These are phyloP conservation scores for Merluccius polli DNA, from an alignment of 2,797 vertebrate genomes.

Conservation along the genomic window DNA sequence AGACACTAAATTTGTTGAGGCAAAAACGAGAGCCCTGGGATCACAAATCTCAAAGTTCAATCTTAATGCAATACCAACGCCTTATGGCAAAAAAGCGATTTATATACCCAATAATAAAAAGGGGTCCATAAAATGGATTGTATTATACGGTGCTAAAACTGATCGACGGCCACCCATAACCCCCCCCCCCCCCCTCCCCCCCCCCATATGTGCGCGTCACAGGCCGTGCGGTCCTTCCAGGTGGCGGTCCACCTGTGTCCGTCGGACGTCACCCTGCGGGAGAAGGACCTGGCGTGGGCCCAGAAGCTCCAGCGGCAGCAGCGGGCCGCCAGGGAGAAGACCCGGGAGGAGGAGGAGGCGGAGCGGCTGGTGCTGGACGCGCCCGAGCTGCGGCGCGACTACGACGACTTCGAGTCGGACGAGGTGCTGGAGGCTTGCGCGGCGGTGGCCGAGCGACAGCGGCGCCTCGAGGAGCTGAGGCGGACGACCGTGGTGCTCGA, in stretches of 20 bases:
- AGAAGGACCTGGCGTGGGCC: conserved; percentile 91
- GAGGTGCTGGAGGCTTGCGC: conserved; percentile 91
- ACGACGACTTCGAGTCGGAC: conserved; percentile 95
- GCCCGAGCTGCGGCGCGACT: conserved; percentile 84
- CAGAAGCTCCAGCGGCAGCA: conserved; percentile 76
- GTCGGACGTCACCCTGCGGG: conserved; percentile 82
- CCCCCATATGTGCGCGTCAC: not conserved
- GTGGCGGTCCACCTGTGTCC: conserved; percentile 87
- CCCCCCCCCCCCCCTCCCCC: not conserved
- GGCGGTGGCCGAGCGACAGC: conserved; percentile 86
- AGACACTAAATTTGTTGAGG: not conserved
- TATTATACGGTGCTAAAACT: not conserved
- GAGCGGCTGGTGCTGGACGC: conserved; percentile 54
- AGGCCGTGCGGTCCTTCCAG: conserved; percentile 80
- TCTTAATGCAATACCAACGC: not conserved
- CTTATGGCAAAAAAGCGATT: not conserved
- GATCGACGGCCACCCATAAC: not conserved
- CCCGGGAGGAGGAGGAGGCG: conserved; percentile 60
- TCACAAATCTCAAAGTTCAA: not conserved
- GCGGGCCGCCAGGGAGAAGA: conserved; percentile 61
- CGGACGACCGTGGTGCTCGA: conserved; percentile 77
- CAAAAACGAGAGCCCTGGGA: not conserved
- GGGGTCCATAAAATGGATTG: not conserved
- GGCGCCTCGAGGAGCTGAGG: conserved; percentile 69
- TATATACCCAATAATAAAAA: not conserved